Evolutionary conservation across 2,888 invertebrate genomes (phyloP), one percentile per base, ranked within the genome.

Genomic region (Melipona bicolor): DNA sequence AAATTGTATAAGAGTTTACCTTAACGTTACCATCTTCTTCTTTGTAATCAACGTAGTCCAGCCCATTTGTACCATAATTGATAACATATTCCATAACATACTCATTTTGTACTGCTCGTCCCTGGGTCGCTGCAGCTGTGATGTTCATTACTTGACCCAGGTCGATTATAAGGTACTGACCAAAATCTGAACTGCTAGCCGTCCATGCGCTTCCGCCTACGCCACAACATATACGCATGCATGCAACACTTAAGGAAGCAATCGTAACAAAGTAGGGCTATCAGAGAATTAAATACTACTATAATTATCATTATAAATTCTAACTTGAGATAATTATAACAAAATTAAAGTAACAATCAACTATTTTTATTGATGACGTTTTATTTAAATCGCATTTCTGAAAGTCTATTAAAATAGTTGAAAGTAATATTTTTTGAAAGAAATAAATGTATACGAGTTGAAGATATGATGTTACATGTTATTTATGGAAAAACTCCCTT

Each of bases 1-100:
- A 79, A 62, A 43, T 76, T 74, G 56, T 70, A 77, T 54, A 61
- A 36, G 74, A 64, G 73, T 86, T 96, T 97, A 98, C 98, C 98
- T 98, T 98, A 87, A 97, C 95, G 95, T 98, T 97, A 89, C 98
- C 98, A 92, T 98, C 97, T 73, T 97, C 96, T 89, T 98, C 98
- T 95, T 98, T 98, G 95, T 97, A 98, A 94, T 97, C 97, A 81
- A 97, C 97, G 95, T 97, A 98, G 95, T 98, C 98, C 92, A 97
- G 96, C 86, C 98, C 98, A 93, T 98, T 98, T 91, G 97, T 97
- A 88, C 98, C 98, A 95, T 98, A 99, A 95, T 98, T 98, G 93
- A 99, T 97, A 94, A 97, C 97, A 95, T 97, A 99, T 95, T 99
- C 99, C 95, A 97, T 97, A 80, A 99, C 98, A 95, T 96, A 99